A percentile compares a stretch with the other conserved stretches of the same genome.
phyloP scores from a whole-genome alignment of 1,140 invertebrate species.

The Sycophaga agraensis region DNA sequence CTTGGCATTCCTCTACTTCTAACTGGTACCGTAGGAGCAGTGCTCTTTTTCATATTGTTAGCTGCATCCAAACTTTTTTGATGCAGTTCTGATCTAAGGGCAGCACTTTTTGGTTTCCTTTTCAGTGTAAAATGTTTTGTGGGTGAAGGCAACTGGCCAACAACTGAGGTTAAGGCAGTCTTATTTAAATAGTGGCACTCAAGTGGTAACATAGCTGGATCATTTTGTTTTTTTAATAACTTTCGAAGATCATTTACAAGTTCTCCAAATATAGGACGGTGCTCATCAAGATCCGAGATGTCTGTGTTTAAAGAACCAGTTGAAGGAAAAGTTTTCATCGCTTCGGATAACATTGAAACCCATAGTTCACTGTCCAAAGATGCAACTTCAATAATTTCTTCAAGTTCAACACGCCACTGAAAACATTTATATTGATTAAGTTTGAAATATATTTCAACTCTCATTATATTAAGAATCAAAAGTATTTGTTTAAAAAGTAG shows the following conservation, averaged over 20 bases:
- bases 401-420: conserved; percentile 90
- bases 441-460: not conserved
- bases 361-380: conserved; percentile 89
- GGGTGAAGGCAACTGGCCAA: conserved; percentile 66
- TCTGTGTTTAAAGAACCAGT: conserved; percentile 86
- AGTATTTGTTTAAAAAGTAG: no score
- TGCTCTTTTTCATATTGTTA: conserved; percentile 85
- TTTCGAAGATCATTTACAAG: conserved; percentile 85
- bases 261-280: conserved; percentile 85
- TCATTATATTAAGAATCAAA: not conserved
- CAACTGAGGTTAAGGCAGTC: conserved; percentile 83
- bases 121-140: conserved; percentile 93
- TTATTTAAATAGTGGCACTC: conserved; percentile 97
- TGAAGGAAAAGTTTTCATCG: conserved; percentile 89
- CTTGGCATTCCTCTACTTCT: conserved; percentile 91
- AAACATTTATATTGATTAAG: conserved; percentile 10
- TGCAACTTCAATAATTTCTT: conserved; percentile 92
- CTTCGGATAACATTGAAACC: conserved; percentile 95
- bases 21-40: conserved; percentile 85
- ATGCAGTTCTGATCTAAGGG: conserved; percentile 83
- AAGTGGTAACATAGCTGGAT: conserved; percentile 84
- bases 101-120: conserved; percentile 92
- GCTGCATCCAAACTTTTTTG: conserved; percentile 89
- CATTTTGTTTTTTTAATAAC: conserved; percentile 82
- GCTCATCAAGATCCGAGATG: conserved; percentile 81